Percentiles rank a stretch among this genome's conserved stretches.
phyloP scores from a whole-genome alignment of 2,888 invertebrate species.

The Pandemis heparana region DNA sequence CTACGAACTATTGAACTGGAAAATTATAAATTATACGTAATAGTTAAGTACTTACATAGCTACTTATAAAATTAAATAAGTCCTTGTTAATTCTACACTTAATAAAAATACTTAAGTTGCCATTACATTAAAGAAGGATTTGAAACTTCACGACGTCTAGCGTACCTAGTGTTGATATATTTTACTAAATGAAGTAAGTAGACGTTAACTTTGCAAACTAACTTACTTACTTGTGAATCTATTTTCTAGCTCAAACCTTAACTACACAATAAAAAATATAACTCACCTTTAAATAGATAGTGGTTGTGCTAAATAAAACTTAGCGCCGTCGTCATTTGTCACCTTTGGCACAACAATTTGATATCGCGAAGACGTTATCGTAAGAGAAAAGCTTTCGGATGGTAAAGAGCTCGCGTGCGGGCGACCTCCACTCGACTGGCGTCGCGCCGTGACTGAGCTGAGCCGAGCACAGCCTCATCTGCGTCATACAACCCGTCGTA shows the following conservation, averaged over 20 bases:
- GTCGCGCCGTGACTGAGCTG: slow-evolving; percentile 54
- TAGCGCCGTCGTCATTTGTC: slow-evolving; percentile 62
- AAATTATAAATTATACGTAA: too few species aligned
- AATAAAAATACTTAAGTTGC: neutral
- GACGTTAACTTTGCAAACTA: slow-evolving; percentile 4
- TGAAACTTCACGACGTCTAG: neutral
- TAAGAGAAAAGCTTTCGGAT: slow-evolving; percentile 45
- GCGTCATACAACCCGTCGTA: slow-evolving; percentile 77
- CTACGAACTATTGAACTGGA: too few species aligned
- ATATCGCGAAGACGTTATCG: slow-evolving; percentile 51
- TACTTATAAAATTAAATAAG: too few species aligned
- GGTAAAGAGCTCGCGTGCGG: slow-evolving; percentile 62
- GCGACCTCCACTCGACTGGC: slow-evolving; percentile 73
- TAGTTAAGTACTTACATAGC: too few species aligned
- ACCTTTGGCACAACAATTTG: slow-evolving; percentile 55
- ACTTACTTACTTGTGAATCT: neutral
- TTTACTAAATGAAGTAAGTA: neutral
- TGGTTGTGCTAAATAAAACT: slow-evolving; percentile 53
- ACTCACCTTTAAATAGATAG: slow-evolving; percentile 52
- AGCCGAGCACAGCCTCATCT: slow-evolving; percentile 67
- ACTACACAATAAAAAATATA: slow-evolving; percentile 19
- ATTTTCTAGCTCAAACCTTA: neutral
- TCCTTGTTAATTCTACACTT: too few species aligned
- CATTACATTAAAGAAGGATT: neutral
- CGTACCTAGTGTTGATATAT: neutral